Base-by-base conservation (phyloP, 2,888 invertebrate genomes). In the Limnephilus lunatus region DNA sequence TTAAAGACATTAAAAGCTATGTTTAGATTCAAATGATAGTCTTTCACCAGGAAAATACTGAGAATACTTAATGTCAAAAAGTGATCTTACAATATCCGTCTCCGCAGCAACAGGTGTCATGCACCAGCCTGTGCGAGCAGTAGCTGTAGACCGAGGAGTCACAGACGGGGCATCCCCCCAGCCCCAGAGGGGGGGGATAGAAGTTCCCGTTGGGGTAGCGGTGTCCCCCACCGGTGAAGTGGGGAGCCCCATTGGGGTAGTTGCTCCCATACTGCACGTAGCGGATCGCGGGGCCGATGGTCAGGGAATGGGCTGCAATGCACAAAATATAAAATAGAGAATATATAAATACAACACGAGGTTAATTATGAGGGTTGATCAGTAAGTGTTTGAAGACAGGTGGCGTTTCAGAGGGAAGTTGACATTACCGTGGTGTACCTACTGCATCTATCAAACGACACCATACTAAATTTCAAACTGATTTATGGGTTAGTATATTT, bases 61-160 rank as follows among this genome's bases (percentile, higher is more conserved):
- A 44, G 12, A 14, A 15, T 15, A 48, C 15, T 53, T 19, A n/a
- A 9, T 11, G 11, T 44, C 25, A 7, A 53, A 53, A 53, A 53
- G 19, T 68, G 39, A 25, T 15, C 92, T 96, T 94, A 96, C 96
- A 96, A 35, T 94, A 94, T 90, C 94, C 94, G 94, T 96, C 95
- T 94, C 96, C 96, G 94, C 98, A 98, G 94, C 98, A 98, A 94
- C 98, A 98, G 0, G 97, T 97, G 94, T 98, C 98, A 94, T 98
- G 98, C 7, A 97, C 96, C 92, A 98, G 96, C 95, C 98, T 98
- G 92, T 97, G 97, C 0, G 97, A 97, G 94, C 98, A 98, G 95
- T 98, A 98, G 94, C 97, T 96, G 95, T 97, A 98, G 7, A 98
- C 98, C 0, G 98, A 98, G 0, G 97, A 97, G 94, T 98, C 98